Evolutionary conservation across 2,113 vertebrate genomes (phyloP), one percentile per base, ranked within the genome.

Genomic region (Festucalex cinctus): DNA sequence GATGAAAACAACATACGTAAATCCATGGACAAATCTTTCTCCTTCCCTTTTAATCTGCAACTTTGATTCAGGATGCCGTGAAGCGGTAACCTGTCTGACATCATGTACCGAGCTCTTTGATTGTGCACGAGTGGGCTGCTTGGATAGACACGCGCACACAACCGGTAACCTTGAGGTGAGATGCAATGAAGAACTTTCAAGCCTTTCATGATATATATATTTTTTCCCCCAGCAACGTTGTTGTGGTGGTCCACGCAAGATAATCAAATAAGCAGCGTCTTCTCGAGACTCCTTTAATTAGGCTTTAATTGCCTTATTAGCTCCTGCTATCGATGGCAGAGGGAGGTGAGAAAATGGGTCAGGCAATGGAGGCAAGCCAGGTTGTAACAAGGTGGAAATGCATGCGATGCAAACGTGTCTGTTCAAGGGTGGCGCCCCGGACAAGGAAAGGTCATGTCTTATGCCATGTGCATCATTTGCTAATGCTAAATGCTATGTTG

Each of bases 251-350:
- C 71, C 74, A 43, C 36, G 44, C 58, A 10, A 63, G 69, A 68
- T 67, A 73, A 32, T 57, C 26, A 32, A 86, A 70, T 75, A 81
- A 80, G 87, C 69, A 75, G 59, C 63, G 0, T 19, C 78, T 77
- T 81, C 83, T 63, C 72, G 82, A 86, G 86, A 79, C 79, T 84
- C 71, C 76, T 88, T 88, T 88, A 89, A 90, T 91, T 85, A 88
- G 83, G 68, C 79, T 73, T 85, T 88, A 90, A 90, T 89, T 89
- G 85, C 83, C 84, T 89, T 87, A 90, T 91, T 91, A 89, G 87
- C 81, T 74, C 20, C 44, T 62, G 75, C 72, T 84, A 85, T 91
- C 69, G 71, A 87, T 77, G 75, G 73, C 85, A 62, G 72, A 71
- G 75, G 58, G 70, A 63, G 70, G 74, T 35, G 65, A 63, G 73